Percentiles rank a stretch among this genome's conserved stretches.
Evolutionary conservation across 2,888 invertebrate genomes (phyloP).

Genomic region (Yponomeuta evonymella): DNA sequence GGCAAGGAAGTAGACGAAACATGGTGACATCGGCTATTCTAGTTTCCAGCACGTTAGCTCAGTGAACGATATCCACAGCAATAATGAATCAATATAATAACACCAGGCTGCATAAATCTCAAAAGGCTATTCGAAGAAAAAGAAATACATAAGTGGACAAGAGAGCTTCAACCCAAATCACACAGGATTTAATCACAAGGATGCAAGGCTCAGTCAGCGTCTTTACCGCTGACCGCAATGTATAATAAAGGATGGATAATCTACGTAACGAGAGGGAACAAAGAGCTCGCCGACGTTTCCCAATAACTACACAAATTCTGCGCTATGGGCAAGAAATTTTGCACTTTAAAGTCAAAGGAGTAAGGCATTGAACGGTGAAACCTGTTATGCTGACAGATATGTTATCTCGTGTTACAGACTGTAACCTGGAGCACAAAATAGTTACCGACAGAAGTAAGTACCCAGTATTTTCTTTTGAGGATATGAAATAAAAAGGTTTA

Average conservation of each 20-base stretch:
- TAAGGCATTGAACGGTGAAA: background rate
- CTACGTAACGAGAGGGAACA: conserved; percentile 43
- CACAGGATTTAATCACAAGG: background rate
- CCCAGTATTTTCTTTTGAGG: background rate
- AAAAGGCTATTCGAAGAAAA: too few relatives aligned
- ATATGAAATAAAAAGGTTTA: too few relatives aligned
- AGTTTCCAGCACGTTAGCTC: too few relatives aligned
- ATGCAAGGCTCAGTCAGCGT: conserved; percentile 5
- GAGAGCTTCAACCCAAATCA: too few relatives aligned
- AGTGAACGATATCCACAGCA: too few relatives aligned
- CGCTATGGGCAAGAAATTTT: background rate
- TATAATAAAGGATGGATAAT: conserved; percentile 25
- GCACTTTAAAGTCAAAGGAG: background rate
- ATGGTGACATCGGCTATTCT: too few relatives aligned
- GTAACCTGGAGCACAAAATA: background rate
- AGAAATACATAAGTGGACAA: too few relatives aligned
- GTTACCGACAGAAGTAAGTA: background rate
- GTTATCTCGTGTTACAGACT: background rate
- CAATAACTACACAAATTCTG: background rate
- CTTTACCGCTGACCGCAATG: conserved; percentile 3
- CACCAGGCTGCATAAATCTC: too few relatives aligned
- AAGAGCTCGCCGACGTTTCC: conserved; percentile 29
- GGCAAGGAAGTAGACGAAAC: too few relatives aligned
- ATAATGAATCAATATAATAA: too few relatives aligned
- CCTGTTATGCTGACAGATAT: background rate